These are phyloP conservation scores for roundworm (Caenorhabditis elegans) DNA, from an alignment of 1,140 invertebrate genomes.

Conservation along the genomic window DNA sequence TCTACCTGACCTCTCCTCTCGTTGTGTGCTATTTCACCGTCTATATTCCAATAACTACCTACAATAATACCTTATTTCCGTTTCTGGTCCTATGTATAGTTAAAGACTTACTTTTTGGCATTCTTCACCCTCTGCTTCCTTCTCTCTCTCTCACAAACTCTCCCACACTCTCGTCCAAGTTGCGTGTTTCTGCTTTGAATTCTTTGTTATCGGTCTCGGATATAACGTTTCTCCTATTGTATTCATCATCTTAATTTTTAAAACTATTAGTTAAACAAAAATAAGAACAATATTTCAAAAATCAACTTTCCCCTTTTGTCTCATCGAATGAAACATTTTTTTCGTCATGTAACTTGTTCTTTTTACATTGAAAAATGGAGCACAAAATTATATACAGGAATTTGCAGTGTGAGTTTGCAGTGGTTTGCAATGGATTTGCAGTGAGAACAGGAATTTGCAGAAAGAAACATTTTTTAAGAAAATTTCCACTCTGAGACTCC, in stretches of 20 bases:
- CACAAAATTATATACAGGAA: no score
- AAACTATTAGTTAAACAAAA: no score
- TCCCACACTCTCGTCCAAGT: not conserved
- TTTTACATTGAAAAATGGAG: no score
- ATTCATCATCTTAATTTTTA: not conserved
- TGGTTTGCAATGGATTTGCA: no score
- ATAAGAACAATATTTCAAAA: no score
- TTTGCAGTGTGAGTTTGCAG: no score
- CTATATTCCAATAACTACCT: not conserved
- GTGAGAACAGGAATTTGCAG: no score
- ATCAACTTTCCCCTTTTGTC: no score
- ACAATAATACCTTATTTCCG: not conserved
- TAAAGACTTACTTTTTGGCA: not conserved
- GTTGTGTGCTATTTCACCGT: constrained; percentile 22
- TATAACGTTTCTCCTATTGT: not conserved
- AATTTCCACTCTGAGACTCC: no score
- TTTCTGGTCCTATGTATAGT: constrained; percentile 31
- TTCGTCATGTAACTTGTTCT: no score
- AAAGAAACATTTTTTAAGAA: no score
- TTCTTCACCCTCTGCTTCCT: not conserved
- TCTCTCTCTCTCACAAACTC: not conserved
- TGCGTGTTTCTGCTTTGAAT: constrained; percentile 28
- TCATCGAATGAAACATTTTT: no score
- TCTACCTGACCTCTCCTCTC: not conserved
- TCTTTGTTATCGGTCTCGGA: constrained; percentile 27